Evolutionary conservation across 2,888 invertebrate genomes (phyloP).

Genomic region (Drosophila mercatorum): DNA sequence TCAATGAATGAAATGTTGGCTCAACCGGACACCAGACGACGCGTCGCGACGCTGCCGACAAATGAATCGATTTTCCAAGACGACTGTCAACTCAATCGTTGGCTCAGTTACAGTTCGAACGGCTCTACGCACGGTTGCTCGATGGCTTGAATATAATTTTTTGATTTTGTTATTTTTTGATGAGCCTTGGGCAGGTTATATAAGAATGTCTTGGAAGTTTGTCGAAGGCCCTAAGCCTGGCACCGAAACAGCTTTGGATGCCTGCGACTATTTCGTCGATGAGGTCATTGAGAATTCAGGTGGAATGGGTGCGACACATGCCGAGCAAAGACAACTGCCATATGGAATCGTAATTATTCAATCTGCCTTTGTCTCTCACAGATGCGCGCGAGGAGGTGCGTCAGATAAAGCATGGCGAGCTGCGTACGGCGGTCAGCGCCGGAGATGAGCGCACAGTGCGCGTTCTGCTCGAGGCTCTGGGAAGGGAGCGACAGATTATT

Average conservation of each 20-base stretch:
- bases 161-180: slow-evolving; percentile 6
- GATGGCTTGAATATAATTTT: slow-evolving; percentile 36
- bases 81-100: slow-evolving; percentile 5
- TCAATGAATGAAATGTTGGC: slow-evolving; percentile 56
- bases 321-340: slow-evolving; percentile 5
- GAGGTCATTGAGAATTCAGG: slow-evolving; percentile 87
- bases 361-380: slow-evolving; percentile 32
- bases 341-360: slow-evolving; percentile 16
- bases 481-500: slow-evolving; percentile 89
- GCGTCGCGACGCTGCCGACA: slow-evolving; percentile 30
- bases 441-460: slow-evolving; percentile 89
- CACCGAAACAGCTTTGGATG: slow-evolving; percentile 89
- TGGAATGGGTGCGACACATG: slow-evolving; percentile 82
- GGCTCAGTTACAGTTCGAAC: slow-evolving; percentile 55
- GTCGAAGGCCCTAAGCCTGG: slow-evolving; percentile 83
- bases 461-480: slow-evolving; percentile 88
- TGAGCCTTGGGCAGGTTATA: slow-evolving; percentile 37
- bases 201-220: slow-evolving; percentile 84
- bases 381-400: slow-evolving; percentile 89
- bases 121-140: slow-evolving; percentile 39
- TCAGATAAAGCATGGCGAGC: slow-evolving; percentile 89
- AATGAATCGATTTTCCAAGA: slow-evolving; percentile 64
- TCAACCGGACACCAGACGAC: slow-evolving; percentile 38
- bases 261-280: slow-evolving; percentile 89
- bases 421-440: slow-evolving; percentile 91